Percentiles rank a stretch among this genome's conserved stretches.
phyloP scores from a whole-genome alignment of 2,113 vertebrate species.

The Ceyx margarethae region DNA sequence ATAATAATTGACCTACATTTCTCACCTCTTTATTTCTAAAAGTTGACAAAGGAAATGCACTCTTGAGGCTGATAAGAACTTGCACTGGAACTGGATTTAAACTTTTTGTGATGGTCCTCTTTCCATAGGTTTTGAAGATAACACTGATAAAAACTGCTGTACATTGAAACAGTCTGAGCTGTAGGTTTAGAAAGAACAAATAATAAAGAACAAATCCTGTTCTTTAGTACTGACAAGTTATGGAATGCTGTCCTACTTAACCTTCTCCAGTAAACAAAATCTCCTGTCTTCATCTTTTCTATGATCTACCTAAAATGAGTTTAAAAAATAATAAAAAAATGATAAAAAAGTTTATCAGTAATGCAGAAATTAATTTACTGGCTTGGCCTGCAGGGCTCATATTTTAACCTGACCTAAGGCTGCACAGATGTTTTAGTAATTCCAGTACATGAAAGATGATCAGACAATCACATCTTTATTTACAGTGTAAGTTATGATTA shows the following conservation, averaged over 20 bases:
- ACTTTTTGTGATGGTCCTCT: not conserved
- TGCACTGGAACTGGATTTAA: not conserved
- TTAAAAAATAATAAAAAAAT: not conserved
- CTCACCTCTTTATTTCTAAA: not conserved
- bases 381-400: not conserved
- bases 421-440: not conserved
- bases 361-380: not conserved
- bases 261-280: not conserved
- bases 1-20: slow-evolving; percentile 41
- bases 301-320: not conserved
- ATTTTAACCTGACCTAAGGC: not conserved
- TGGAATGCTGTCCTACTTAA: not conserved
- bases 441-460: not conserved
- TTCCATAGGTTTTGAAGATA: not conserved
- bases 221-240: not conserved
- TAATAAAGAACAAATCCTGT: not conserved
- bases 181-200: not conserved
- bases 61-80: not conserved
- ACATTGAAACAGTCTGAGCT: not conserved
- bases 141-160: not conserved
- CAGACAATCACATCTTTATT: not conserved
- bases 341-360: not conserved
- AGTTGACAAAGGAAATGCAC: not conserved
- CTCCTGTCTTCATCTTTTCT: not conserved
- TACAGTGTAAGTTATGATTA: not conserved